Percentiles rank a stretch among this genome's conserved stretches.
phyloP scores from a whole-genome alignment of 2,888 invertebrate species.

The Trissoscelio sp. region DNA sequence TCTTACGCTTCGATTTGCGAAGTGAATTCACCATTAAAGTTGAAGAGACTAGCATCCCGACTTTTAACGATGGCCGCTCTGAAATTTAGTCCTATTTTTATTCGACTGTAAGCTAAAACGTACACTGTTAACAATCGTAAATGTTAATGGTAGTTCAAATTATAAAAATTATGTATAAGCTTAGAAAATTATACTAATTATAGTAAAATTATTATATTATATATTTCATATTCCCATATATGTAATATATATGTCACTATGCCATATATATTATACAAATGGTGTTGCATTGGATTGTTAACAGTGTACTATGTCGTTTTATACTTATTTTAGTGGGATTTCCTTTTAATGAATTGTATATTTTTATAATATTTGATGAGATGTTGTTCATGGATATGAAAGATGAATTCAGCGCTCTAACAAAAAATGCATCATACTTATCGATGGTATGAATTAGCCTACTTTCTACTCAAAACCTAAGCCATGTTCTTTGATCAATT shows the following conservation, averaged over 20 bases:
- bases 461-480: neutral
- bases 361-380: constrained; percentile 24
- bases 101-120: constrained; percentile 29
- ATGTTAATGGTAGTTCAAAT: too few relatives aligned
- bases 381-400: too few relatives aligned
- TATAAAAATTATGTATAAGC: too few relatives aligned
- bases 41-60: constrained; percentile 4
- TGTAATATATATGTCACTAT: too few relatives aligned
- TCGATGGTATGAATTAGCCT: constrained; percentile 28
- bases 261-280: too few relatives aligned
- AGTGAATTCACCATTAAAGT: constrained; percentile 22
- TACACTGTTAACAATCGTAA: too few relatives aligned
- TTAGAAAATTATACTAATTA: too few relatives aligned
- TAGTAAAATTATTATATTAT: too few relatives aligned
- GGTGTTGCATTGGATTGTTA: too few relatives aligned
- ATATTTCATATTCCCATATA: too few relatives aligned
- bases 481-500: constrained; percentile 9
- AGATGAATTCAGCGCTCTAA: constrained; percentile 23
- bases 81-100: constrained; percentile 59
- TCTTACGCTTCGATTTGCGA: constrained; percentile 24
- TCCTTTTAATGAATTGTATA: constrained; percentile 32
- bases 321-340: constrained; percentile 35
- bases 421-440: constrained; percentile 15
- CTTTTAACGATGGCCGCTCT: constrained; percentile 8
- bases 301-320: constrained; percentile 12